Evolutionary conservation across 1,140 invertebrate species (phyloP), one percentile per base, ranked within the genome.

Genomic region (Matsumurasca onukii): DNA sequence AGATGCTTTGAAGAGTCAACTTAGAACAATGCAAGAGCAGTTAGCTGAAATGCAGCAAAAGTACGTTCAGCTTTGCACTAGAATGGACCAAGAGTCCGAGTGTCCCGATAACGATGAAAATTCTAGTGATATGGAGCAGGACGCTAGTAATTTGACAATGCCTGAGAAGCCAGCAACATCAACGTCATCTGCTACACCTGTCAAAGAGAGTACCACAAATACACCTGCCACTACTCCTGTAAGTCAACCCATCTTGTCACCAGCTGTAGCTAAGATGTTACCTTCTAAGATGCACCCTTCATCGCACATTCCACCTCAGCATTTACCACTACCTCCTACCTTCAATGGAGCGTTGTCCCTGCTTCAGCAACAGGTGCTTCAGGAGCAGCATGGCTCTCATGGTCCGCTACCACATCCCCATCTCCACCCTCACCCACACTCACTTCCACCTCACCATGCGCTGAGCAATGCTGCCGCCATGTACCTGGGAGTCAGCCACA

Each of bases 41-140:
- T 80, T 96, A 66, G 91, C 91, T 1, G 89, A 89, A 76, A 95
- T 97, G 89, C 92, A 95, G 80, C 91, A 94, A 77, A 92, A 93
- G 76, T 96, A 95, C 78, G 85, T 91, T 74, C 90, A 94, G 77
- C 81, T 95, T 72, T 93, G 90, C 78, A 92, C 89, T 76, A 83
- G 91, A 75, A 91, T 93, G 86, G 90, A 92, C 73, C 89, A 91
- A 75, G 84, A 85, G 67, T 84, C 81, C 24, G 89, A 91, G 66
- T 86, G 84, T n/a, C 85, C 87, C 72, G 88, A 90, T 75, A 86
- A 89, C 68, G 89, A 91, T 72, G 91, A 91, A 73, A 86, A 86
- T 59, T 84, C 81, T 72, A 87, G 86, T 82, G 86, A 90, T 76
- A 82, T 87, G 73, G 86, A 90, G 77, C 82, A 84, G 71, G 84